A percentile compares a stretch with the other conserved stretches of the same genome.
These are phyloP conservation scores for Hetaerina americana DNA, from an alignment of 1,140 invertebrate species.

Conservation along the genomic window DNA sequence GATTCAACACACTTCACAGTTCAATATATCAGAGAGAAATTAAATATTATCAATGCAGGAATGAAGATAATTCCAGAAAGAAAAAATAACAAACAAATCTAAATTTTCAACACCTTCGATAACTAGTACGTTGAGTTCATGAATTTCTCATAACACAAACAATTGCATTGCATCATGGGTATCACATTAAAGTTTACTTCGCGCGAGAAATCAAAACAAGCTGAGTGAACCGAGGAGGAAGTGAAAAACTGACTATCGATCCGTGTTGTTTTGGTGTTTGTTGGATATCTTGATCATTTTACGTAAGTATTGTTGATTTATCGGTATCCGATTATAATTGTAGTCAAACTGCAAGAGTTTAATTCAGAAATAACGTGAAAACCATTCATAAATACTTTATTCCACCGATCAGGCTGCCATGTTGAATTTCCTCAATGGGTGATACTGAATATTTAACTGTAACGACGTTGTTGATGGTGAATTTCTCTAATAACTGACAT, in stretches of 20 bases:
- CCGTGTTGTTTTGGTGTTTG: background rate
- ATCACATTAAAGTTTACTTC: background rate
- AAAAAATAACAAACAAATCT: too few relatives aligned
- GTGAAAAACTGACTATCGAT: background rate
- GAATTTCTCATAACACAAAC: background rate
- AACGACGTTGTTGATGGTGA: too few relatives aligned
- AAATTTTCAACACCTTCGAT: too few relatives aligned
- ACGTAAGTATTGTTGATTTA: background rate
- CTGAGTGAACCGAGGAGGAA: background rate
- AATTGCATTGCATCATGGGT: background rate
- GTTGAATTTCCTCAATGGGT: background rate
- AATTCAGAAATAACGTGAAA: background rate
- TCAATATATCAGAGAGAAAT: too few relatives aligned
- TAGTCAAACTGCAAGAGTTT: background rate
- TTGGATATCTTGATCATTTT: background rate
- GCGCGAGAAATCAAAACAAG: background rate
- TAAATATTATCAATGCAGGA: too few relatives aligned
- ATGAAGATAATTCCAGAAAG: too few relatives aligned
- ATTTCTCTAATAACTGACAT: too few relatives aligned
- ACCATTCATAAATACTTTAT: background rate
- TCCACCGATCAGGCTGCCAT: background rate
- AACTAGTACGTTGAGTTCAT: too few relatives aligned
- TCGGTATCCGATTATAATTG: background rate
- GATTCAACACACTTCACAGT: too few relatives aligned
- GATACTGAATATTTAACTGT: background rate